Evolutionary conservation across 1,140 invertebrate genomes (phyloP).

Genomic region (Formica exsecta): DNA sequence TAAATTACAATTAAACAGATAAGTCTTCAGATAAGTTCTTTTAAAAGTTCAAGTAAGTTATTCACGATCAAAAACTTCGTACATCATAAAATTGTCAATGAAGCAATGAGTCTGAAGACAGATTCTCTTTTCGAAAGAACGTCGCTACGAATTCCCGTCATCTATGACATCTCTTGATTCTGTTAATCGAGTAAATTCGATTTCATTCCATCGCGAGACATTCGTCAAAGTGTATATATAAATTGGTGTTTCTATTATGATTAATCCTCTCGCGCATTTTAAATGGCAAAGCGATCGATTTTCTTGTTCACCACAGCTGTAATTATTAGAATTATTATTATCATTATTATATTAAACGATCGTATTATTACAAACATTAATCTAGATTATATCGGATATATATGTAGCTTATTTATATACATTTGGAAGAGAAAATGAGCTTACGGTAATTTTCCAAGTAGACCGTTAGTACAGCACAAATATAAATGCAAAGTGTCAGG

Average conservation of each 20-base stretch:
- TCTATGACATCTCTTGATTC: not conserved
- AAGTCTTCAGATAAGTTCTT: not conserved
- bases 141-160: not conserved
- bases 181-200: not conserved
- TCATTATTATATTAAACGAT: not conserved
- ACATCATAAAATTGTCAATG: not conserved
- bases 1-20: not conserved
- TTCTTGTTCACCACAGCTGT: not conserved
- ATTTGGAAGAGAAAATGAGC: constrained; percentile 1
- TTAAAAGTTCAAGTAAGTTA: not conserved
- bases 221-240: not conserved
- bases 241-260: constrained; percentile 12
- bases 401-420: not conserved
- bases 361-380: constrained; percentile 39
- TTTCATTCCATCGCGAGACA: not conserved
- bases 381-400: constrained; percentile 20
- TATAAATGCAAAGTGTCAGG: not conserved
- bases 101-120: not conserved
- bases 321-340: constrained; percentile 11
- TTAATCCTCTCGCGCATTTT: not conserved
- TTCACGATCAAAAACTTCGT: not conserved
- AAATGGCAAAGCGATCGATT: not conserved
- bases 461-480: constrained; percentile 1
- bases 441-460: constrained; percentile 13
- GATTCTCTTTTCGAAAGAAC: not conserved